phyloP scores from a whole-genome alignment of 2,113 vertebrate genomes.

The Python bivittatus region DNA sequence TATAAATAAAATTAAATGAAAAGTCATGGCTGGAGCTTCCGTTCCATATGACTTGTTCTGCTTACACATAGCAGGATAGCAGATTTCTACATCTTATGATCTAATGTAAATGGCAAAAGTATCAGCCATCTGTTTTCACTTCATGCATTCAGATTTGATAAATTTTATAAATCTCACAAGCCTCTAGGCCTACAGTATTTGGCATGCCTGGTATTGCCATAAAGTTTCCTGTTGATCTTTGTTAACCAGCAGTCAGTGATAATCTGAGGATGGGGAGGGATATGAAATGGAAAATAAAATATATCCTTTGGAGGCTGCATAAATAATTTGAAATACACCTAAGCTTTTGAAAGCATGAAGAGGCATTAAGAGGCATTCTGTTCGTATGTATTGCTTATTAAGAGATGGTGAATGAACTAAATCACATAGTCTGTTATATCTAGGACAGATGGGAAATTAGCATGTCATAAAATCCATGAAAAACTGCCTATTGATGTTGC shows the following conservation, averaged over 20 bases:
- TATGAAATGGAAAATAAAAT: conserved; percentile 27
- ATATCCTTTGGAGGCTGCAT: conserved; percentile 37
- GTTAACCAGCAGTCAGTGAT: conserved; percentile 20
- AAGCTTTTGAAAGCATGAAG: conserved; percentile 61
- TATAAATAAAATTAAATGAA: conserved; percentile 14
- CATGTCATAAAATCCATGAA: conserved; percentile 76
- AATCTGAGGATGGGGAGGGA: conserved; percentile 2
- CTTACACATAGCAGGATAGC: conserved; percentile 43
- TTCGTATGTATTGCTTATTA: conserved; percentile 58
- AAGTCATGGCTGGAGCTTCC: neutral
- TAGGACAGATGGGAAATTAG: conserved; percentile 79
- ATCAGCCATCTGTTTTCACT: conserved; percentile 71
- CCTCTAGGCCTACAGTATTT: neutral
- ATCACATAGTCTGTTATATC: conserved; percentile 52
- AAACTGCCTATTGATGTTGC: conserved; percentile 66
- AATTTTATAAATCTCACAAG: conserved; percentile 51
- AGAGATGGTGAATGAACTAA: conserved; percentile 65
- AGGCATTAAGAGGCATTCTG: conserved; percentile 62
- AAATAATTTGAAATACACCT: conserved; percentile 49
- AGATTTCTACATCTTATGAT: conserved; percentile 53
- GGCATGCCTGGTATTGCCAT: conserved; percentile 20
- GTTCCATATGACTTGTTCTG: conserved; percentile 25
- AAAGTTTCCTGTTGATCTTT: conserved; percentile 8
- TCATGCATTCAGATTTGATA: conserved; percentile 50
- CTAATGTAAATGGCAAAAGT: conserved; percentile 56